Evolutionary conservation across 2,888 invertebrate species (phyloP), one percentile per base, ranked within the genome.

Genomic region (Ormyrus rosae): DNA sequence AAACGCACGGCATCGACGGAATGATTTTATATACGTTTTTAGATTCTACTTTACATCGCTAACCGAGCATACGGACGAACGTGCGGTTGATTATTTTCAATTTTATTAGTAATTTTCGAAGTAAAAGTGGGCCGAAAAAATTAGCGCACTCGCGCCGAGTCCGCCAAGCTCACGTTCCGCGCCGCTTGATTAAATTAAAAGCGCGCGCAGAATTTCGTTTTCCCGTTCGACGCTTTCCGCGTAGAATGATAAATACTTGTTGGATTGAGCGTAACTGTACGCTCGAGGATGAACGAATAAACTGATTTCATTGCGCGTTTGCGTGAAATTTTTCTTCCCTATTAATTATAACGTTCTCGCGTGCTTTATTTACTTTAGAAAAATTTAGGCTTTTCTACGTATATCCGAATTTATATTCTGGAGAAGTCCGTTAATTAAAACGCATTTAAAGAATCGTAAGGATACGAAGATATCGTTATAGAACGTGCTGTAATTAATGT

Each of bases 161-260:
- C 3, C 34, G 34, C 2, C 34, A 34, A 4, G 34, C 34, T 34
- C 34, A 34, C 34, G 34, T 34, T 7, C 2, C 19, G 48, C 60
- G 69, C 45, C 34, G 48, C 60, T 50, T 50, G 60, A 60, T 70
- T 48, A 60, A 70, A 70, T 60, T 60, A 70, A 34, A 48, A 58
- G 60, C 48, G 48, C 48, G 19, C 34, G 13, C 50, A 51, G 67
- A 67, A 53, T 53, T 67, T 67, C 19, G 51, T 60, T 70, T 61
- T 60, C 55, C 11, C 58, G 45, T 70, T 70, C 70, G 56, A 51
- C 10, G 19, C 58, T 70, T 70, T 70, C 48, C 60, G 19, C 48
- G 70, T n/a, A 11, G 67, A 60, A 70, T 70, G 50, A 60, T 70
- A 70, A 70, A 70, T 70, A 70, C 60, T 50, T 19, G 60, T 50